phyloP scores from a whole-genome alignment of 1,140 invertebrate species.

The Fragariocoptes setiger region DNA sequence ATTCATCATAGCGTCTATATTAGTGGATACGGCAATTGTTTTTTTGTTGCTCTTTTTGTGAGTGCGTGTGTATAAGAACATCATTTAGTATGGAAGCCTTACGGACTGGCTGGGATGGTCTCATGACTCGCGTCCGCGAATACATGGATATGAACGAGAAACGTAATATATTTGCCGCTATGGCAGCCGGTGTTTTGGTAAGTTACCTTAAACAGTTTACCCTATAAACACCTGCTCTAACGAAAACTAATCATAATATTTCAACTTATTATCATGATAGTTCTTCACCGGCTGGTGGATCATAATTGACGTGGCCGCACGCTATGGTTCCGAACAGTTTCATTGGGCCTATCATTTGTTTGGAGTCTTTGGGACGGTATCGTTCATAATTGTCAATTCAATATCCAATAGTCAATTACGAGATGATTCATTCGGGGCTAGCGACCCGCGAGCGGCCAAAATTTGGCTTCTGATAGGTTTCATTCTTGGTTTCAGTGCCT shows the following conservation, averaged over 20 bases:
- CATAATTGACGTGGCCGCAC: constrained; percentile 64
- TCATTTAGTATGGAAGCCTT: background rate
- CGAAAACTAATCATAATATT: constrained; percentile 6
- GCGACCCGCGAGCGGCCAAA: constrained; percentile 49
- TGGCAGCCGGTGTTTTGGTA: constrained; percentile 50
- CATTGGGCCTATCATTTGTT: constrained; percentile 56
- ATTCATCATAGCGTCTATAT: no score
- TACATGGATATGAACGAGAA: constrained; percentile 24
- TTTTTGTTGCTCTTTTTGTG: no score
- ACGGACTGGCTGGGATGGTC: constrained; percentile 17
- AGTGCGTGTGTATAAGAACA: background rate
- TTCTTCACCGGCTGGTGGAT: constrained; percentile 94
- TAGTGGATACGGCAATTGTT: no score
- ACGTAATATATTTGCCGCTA: constrained; percentile 45
- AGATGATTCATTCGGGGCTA: constrained; percentile 54
- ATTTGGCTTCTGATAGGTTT: constrained; percentile 91
- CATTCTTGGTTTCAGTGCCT: constrained; percentile 68
- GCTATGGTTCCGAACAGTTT: constrained; percentile 33
- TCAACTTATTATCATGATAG: constrained; percentile 23
- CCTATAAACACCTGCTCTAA: constrained; percentile 1
- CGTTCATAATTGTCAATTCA: constrained; percentile 60
- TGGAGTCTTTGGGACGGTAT: constrained; percentile 67
- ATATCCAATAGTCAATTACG: constrained; percentile 74
- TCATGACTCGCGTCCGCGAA: constrained; percentile 17
- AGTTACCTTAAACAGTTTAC: constrained; percentile 12